These are phyloP conservation scores for Ptychobarbus kaznakovi DNA, from an alignment of 2,797 vertebrate species.

Conservation along the genomic window DNA sequence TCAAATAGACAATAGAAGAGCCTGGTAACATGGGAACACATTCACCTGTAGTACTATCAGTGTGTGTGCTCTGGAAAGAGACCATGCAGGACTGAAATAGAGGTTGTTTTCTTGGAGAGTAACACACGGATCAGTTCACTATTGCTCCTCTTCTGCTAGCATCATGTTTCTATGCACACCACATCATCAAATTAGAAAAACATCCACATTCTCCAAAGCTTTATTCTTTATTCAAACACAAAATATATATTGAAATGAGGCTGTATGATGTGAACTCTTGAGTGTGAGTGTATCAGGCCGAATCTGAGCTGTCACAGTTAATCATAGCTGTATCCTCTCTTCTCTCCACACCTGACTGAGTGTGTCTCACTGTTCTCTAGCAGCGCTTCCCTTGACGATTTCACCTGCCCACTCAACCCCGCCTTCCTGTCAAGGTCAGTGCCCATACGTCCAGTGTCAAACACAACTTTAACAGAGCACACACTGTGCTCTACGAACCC, in stretches of 20 bases:
- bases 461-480: constrained; percentile 38
- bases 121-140: constrained; percentile 8
- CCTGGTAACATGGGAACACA: constrained; percentile 43
- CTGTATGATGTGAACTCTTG: constrained; percentile 30
- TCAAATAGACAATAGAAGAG: constrained; percentile 34
- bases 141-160: not conserved
- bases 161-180: constrained; percentile 5
- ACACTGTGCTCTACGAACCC: constrained; percentile 5
- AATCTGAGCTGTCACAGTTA: constrained; percentile 33
- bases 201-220: not conserved
- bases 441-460: constrained; percentile 39
- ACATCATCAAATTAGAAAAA: not conserved
- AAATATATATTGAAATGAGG: constrained; percentile 35
- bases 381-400: constrained; percentile 57
- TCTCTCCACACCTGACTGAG: constrained; percentile 62
- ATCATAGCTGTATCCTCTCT: constrained; percentile 23
- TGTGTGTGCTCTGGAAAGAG: not conserved
- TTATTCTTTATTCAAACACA: constrained; percentile 2
- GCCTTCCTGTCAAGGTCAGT: constrained; percentile 41
- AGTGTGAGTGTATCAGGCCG: constrained; percentile 36
- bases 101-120: constrained; percentile 1
- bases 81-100: not conserved
- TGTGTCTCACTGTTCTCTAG: constrained; percentile 41
- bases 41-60: constrained; percentile 36
- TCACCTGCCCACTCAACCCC: constrained; percentile 61